Evolutionary conservation across 2,888 invertebrate genomes (phyloP).

Genomic region (Acanthosepion pharaonis): DNA sequence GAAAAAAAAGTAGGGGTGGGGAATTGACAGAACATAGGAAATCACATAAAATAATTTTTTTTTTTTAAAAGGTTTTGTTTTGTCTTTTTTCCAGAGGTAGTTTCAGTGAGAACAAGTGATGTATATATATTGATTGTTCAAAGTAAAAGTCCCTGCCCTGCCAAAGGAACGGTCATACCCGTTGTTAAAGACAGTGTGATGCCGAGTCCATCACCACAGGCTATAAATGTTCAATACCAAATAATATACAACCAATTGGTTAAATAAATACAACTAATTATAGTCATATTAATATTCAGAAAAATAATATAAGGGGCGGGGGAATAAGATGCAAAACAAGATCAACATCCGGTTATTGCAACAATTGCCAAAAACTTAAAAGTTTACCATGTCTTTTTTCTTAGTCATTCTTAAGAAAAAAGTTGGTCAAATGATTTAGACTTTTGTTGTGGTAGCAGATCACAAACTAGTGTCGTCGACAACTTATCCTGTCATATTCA

Average conservation of each 20-base stretch:
- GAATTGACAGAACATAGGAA: slow-evolving; percentile 33
- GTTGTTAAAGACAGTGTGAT: slow-evolving; percentile 33
- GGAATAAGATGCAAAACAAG: slow-evolving; percentile 13
- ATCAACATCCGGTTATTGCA: neutral
- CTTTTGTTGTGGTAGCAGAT: neutral
- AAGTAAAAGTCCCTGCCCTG: slow-evolving; percentile 16
- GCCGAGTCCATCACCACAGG: slow-evolving; percentile 11
- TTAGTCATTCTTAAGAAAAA: neutral
- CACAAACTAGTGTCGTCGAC: neutral
- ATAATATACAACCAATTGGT: slow-evolving; percentile 33
- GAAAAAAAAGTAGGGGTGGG: neutral
- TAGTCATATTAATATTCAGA: slow-evolving; percentile 2
- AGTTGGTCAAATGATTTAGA: neutral
- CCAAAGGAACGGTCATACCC: slow-evolving; percentile 33
- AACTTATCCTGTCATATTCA: neutral
- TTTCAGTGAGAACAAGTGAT: slow-evolving; percentile 22
- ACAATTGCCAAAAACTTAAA: neutral
- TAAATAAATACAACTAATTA: neutral
- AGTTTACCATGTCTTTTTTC: neutral
- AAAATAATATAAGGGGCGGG: neutral
- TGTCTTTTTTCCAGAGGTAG: neutral
- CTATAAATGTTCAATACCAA: slow-evolving; percentile 7
- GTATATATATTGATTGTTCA: slow-evolving; percentile 33
- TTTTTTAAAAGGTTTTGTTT: neutral
- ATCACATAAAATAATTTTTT: neutral